A percentile compares a stretch with the other conserved stretches of the same genome.
Conservation (phyloP, 2,113 vertebrate species). For the Planiliza haematocheilus region DNA sequence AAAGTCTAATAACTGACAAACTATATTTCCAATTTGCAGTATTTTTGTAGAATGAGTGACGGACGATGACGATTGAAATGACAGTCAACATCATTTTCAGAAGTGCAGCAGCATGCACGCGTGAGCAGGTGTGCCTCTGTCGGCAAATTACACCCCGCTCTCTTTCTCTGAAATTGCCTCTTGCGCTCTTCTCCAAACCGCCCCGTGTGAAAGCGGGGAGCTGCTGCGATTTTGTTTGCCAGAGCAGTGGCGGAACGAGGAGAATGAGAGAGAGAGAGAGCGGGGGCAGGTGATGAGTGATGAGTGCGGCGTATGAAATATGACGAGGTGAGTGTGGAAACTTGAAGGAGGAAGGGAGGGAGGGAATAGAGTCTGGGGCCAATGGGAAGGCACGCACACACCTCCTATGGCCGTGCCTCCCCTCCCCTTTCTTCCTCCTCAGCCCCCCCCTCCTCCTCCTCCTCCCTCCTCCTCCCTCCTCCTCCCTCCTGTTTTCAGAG, state of each 20-base stretch:
- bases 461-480: no score
- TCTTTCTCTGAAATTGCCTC: no score
- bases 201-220: no score
- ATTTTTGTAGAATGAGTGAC: background rate
- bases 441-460: slow-evolving; percentile 50
- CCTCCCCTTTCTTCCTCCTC: slow-evolving; percentile 46
- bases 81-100: no score
- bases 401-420: slow-evolving; percentile 11
- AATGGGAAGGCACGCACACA: slow-evolving; percentile 45
- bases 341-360: slow-evolving; percentile 46
- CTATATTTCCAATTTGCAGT: background rate
- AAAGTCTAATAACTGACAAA: background rate
- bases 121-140: no score
- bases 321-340: slow-evolving; percentile 56
- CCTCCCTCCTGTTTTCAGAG: slow-evolving; percentile 57
- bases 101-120: no score
- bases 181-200: no score
- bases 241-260: no score
- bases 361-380: slow-evolving; percentile 31
- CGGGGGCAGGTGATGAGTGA: slow-evolving; percentile 10
- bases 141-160: no score
- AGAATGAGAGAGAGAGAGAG: background rate
- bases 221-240: no score
- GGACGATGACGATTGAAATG: background rate
- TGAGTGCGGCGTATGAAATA: slow-evolving; percentile 57